Conservation (phyloP, 37 sponge, comb jelly and placozoan species). For the Mnemiopsis leidyi region DNA sequence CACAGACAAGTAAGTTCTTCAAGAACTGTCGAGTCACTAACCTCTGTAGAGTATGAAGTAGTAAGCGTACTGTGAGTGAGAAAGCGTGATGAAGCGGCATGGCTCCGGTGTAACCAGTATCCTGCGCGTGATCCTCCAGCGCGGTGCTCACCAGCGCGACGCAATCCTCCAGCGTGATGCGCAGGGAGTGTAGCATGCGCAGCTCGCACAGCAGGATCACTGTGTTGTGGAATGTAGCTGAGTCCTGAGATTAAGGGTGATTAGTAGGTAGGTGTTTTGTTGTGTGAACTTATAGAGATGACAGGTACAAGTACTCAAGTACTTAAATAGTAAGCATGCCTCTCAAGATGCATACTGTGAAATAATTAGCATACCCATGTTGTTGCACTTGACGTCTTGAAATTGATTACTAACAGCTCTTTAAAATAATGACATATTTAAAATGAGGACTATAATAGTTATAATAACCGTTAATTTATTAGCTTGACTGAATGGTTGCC, state of each 20-base stretch:
- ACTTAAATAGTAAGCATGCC: too few species aligned
- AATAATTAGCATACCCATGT: too few species aligned
- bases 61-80: neutral
- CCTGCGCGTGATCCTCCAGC: neutral
- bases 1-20: too few species aligned
- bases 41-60: slow-evolving; percentile 9
- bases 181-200: neutral
- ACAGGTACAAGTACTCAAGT: too few species aligned
- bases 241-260: neutral
- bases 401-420: too few species aligned
- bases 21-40: neutral
- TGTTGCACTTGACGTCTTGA: too few species aligned
- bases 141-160: neutral
- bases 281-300: too few species aligned
- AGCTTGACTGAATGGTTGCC: slow-evolving; percentile 7
- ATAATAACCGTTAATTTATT: neutral
- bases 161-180: neutral
- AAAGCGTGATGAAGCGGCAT: slow-evolving; percentile 19
- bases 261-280: too few species aligned
- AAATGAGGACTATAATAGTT: too few species aligned
- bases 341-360: too few species aligned
- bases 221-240: neutral
- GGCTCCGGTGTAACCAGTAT: neutral
- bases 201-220: neutral
- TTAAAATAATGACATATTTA: too few species aligned